These are phyloP conservation scores for Remorina albescens DNA, from an alignment of 2,797 vertebrate species.

Conservation along the genomic window DNA sequence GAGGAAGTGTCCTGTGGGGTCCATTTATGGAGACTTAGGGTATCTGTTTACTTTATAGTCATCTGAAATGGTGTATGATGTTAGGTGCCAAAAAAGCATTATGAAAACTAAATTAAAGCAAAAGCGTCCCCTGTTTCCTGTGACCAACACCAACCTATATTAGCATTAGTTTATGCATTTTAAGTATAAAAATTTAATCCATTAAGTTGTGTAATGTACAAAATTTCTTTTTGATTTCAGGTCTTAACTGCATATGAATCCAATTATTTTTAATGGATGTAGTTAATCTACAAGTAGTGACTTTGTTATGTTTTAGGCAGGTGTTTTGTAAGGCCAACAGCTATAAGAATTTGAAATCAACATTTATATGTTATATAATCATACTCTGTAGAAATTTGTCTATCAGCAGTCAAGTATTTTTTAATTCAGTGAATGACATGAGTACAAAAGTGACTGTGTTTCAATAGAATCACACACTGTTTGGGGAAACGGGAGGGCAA, in stretches of 20 bases:
- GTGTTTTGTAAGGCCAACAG: background rate
- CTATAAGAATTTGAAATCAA: background rate
- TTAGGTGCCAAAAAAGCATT: background rate
- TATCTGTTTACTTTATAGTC: background rate
- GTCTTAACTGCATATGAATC: too few species aligned
- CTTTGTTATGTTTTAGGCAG: background rate
- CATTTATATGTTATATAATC: background rate
- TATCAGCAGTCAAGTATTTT: background rate
- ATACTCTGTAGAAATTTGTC: background rate
- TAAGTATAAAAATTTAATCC: background rate
- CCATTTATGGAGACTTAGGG: constrained; percentile 1
- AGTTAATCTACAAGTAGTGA: background rate
- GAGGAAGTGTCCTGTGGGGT: constrained; percentile 18
- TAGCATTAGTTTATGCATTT: background rate
- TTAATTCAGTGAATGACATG: background rate
- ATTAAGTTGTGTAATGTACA: background rate
- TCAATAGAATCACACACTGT: background rate
- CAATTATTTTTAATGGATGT: background rate
- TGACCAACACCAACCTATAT: background rate
- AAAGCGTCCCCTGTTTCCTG: background rate
- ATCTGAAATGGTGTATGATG: background rate
- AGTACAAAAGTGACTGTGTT: background rate
- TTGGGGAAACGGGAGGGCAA: constrained; percentile 26
- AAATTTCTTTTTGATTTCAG: background rate
- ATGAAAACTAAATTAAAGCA: background rate